Conservation (phyloP, 2,888 invertebrate species). For the Pandemis cinnamomeana region DNA sequence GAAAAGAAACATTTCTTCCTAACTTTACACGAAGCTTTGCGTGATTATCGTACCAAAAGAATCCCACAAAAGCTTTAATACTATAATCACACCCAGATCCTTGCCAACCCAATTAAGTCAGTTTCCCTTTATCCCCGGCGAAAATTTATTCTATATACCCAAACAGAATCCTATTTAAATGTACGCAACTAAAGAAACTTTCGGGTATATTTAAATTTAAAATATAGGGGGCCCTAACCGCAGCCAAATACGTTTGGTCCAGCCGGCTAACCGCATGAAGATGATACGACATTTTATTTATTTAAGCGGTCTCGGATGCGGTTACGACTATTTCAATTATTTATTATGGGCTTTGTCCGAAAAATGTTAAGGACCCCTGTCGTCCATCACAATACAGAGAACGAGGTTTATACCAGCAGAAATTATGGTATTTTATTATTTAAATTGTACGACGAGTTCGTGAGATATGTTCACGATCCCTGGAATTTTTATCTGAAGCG, state of each 20-base stretch:
- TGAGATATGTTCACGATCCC: not conserved
- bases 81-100: conserved; percentile 31
- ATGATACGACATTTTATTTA: conserved; percentile 32
- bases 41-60: conserved; percentile 22
- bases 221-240: conserved; percentile 31
- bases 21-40: not conserved
- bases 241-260: conserved; percentile 28
- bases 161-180: conserved; percentile 36
- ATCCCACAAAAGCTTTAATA: conserved; percentile 5
- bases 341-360: not conserved
- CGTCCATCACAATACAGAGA: not conserved
- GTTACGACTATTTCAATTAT: conserved; percentile 2
- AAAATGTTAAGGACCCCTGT: conserved; percentile 20
- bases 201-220: conserved; percentile 39
- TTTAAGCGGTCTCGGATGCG: conserved; percentile 26
- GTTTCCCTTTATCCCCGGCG: conserved; percentile 29
- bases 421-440: not conserved
- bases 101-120: conserved; percentile 32
- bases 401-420: not conserved
- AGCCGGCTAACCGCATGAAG: conserved; percentile 15
- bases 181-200: conserved; percentile 36
- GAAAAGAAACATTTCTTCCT: not conserved
- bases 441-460: not conserved
- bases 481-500: not conserved
- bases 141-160: conserved; percentile 31